phyloP scores from a whole-genome alignment of 2,113 vertebrate genomes.

The Xenotilapia leptura region DNA sequence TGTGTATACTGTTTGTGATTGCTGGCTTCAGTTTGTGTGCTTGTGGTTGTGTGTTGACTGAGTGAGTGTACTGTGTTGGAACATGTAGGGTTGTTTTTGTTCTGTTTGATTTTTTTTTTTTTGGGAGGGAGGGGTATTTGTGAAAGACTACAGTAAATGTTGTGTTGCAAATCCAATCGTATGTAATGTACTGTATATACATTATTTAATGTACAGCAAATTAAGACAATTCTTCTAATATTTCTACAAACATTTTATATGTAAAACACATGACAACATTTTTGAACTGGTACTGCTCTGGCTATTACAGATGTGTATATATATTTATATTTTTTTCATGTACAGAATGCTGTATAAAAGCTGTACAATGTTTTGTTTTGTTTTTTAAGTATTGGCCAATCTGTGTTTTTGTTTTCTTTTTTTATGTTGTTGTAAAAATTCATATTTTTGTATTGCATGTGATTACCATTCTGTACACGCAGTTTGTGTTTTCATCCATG shows the following conservation, averaged over 20 bases:
- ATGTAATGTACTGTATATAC: constrained; percentile 70
- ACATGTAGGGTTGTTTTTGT: constrained; percentile 14
- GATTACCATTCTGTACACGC: constrained; percentile 70
- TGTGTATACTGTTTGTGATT: constrained; percentile 48
- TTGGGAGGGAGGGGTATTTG: accelerated
- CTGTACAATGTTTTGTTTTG: constrained; percentile 46
- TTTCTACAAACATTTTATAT: constrained; percentile 75
- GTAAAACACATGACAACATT: constrained; percentile 60
- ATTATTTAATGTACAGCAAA: constrained; percentile 73
- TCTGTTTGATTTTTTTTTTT: background rate
- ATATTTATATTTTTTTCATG: constrained; percentile 65
- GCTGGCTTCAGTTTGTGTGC: constrained; percentile 36
- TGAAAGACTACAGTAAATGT: constrained; percentile 52
- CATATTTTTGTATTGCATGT: constrained; percentile 84
- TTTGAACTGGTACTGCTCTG: constrained; percentile 70
- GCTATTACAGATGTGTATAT: constrained; percentile 71
- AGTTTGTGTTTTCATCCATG: constrained; percentile 74
- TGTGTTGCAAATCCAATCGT: constrained; percentile 52
- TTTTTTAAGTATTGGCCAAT: constrained; percentile 68
- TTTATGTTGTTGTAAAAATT: constrained; percentile 74
- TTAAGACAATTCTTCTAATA: constrained; percentile 68
- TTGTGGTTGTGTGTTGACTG: constrained; percentile 38
- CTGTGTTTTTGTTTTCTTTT: constrained; percentile 50
- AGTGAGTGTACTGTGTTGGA: constrained; percentile 14
- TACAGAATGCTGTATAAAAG: constrained; percentile 65